Percentiles rank a stretch among this genome's conserved stretches.
Conservation (phyloP, 2,113 vertebrate genomes). For the Eclectus roratus region DNA sequence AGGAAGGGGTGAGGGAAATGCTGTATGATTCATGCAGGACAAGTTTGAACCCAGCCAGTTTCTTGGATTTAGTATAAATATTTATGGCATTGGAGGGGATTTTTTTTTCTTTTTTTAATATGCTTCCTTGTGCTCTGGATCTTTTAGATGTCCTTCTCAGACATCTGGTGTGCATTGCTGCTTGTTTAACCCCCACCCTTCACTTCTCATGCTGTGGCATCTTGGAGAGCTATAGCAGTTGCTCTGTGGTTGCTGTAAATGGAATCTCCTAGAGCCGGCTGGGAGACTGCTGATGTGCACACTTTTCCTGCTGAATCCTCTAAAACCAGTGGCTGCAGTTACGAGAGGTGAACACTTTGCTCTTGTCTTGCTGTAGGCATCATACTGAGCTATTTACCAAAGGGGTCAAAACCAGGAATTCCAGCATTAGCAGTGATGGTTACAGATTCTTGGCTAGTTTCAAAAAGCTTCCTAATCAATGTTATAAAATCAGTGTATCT, state of each 20-base stretch:
- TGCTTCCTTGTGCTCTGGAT: neutral
- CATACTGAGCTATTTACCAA: neutral
- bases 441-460: neutral
- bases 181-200: conserved; percentile 34
- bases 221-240: neutral
- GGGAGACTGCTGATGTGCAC: conserved; percentile 64
- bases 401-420: neutral
- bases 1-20: neutral
- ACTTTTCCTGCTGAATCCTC: conserved; percentile 68
- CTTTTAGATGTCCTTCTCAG: neutral
- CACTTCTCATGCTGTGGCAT: conserved; percentile 41
- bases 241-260: conserved; percentile 33
- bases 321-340: conserved; percentile 41
- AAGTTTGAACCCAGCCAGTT: conserved; percentile 3
- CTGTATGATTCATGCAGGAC: conserved; percentile 1
- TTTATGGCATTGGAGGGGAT: conserved; percentile 13
- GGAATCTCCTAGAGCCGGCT: neutral
- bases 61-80: conserved; percentile 49
- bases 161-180: conserved; percentile 49
- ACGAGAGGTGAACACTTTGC: conserved; percentile 3
- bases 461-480: neutral
- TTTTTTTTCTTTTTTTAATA: neutral
- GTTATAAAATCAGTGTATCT: neutral
- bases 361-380: neutral
- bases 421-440: neutral